Percentiles rank a stretch among this genome's conserved stretches.
Evolutionary conservation across 2,888 invertebrate genomes (phyloP).

Genomic region (Bursaphelenchus okinawaensis): DNA sequence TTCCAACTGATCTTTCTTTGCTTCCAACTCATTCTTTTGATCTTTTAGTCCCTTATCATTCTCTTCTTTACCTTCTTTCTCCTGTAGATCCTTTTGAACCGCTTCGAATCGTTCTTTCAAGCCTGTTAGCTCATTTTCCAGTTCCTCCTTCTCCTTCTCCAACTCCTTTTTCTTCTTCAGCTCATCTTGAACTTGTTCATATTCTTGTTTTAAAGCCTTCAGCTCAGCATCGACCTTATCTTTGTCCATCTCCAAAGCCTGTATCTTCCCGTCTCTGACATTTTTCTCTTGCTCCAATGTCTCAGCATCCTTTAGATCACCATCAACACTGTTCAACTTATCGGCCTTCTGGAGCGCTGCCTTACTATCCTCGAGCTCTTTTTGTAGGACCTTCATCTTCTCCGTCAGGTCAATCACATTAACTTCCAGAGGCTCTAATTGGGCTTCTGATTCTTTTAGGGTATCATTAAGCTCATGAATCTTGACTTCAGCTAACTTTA

Average conservation of each 20-base stretch:
- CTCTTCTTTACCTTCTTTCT: neutral
- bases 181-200: constrained; percentile 4
- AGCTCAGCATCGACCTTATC: constrained; percentile 7
- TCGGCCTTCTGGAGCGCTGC: too few species aligned
- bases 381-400: too few species aligned
- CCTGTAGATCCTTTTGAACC: neutral
- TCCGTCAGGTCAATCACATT: too few species aligned
- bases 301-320: neutral
- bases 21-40: neutral
- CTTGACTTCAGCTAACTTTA: neutral
- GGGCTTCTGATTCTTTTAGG: too few species aligned
- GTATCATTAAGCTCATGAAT: too few species aligned
- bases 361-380: too few species aligned
- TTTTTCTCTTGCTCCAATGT: constrained; percentile 8
- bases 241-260: constrained; percentile 12
- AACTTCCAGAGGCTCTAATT: too few species aligned
- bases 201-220: constrained; percentile 18
- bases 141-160: constrained; percentile 1
- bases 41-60: constrained; percentile 1
- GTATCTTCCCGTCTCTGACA: constrained; percentile 11
- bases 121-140: neutral
- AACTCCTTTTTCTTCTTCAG: constrained; percentile 11
- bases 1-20: neutral
- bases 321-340: too few species aligned
- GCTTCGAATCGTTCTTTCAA: neutral